phyloP scores from a whole-genome alignment of 2,113 vertebrate genomes.

The Nannospalax galili region DNA sequence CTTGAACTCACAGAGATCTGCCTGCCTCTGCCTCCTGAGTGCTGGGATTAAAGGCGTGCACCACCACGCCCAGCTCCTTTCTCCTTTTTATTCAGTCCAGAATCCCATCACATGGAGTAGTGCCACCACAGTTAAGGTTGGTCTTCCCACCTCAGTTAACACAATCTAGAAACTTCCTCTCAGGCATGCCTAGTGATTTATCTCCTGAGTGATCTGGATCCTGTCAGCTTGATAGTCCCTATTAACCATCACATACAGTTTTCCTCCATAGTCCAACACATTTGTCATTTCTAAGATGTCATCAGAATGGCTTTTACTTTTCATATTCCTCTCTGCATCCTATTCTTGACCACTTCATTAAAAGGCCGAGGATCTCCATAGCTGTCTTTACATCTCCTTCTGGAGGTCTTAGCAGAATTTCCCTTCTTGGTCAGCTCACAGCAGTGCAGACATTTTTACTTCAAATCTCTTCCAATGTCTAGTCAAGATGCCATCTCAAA shows the following conservation, averaged over 20 bases:
- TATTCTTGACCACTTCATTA: neutral
- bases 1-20: too few relatives aligned
- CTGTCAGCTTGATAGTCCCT: neutral
- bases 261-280: neutral
- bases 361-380: neutral
- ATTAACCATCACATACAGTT: neutral
- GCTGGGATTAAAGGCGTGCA: too few relatives aligned
- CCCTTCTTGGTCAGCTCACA: neutral
- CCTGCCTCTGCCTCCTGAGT: too few relatives aligned
- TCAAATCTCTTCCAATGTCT: neutral
- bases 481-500: neutral
- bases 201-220: neutral
- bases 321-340: neutral
- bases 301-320: neutral
- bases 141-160: neutral
- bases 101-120: neutral
- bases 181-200: neutral
- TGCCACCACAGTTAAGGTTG: neutral
- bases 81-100: neutral
- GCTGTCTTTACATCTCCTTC: neutral
- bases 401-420: too few relatives aligned
- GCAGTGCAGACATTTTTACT: neutral
- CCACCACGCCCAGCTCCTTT: neutral
- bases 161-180: neutral
- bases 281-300: neutral